Evolutionary conservation across 2,888 invertebrate species (phyloP), one percentile per base, ranked within the genome.

Genomic region (Elysia crispata): DNA sequence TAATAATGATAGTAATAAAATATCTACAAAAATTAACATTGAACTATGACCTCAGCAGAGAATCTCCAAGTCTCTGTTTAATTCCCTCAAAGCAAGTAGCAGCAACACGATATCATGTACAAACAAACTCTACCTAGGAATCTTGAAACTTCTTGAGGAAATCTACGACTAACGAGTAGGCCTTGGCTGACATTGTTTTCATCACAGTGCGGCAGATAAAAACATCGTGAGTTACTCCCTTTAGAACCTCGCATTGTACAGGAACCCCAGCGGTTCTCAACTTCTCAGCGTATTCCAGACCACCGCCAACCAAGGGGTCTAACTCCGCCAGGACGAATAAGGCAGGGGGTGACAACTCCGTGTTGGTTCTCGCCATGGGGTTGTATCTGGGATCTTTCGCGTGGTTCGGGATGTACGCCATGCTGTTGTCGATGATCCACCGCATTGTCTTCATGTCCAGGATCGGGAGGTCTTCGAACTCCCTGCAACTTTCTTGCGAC

Each of bases 201-300:
- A 50, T 73, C 3, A 78, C 25, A 11, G 18, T 54, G 1, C 64
- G 49, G 11, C 49, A 15, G 11, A 25, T 33, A 18, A 60, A 75
- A 41, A 79, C 74, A 6, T 67, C 31, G 33, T 79, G 79, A 0
- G 79, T 74, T 1, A 79, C 75, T 41, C 75, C 79, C 28, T 54
- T 1, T 25, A 79, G 41, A 28, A 79, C 23, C 67, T 75, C 67
- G n/a, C 31, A 25, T 41, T 79, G 57, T 11, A 79, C 79, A n/a
- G 33, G 62, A 0, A 79, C 75, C 25, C 79, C 79, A 28, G 69
- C 74, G 6, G 33, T 62, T 20, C 79, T 62, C 13, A 79, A 50
- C 57, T 79, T 79, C 25, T 79, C 79, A 0, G 79, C 75, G 60
- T 79, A 79, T 20, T 74, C 79, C 23, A 69, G 18, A 0, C 79